Evolutionary conservation across 1,140 invertebrate species (phyloP).

Genomic region (Ephestia elutella): DNA sequence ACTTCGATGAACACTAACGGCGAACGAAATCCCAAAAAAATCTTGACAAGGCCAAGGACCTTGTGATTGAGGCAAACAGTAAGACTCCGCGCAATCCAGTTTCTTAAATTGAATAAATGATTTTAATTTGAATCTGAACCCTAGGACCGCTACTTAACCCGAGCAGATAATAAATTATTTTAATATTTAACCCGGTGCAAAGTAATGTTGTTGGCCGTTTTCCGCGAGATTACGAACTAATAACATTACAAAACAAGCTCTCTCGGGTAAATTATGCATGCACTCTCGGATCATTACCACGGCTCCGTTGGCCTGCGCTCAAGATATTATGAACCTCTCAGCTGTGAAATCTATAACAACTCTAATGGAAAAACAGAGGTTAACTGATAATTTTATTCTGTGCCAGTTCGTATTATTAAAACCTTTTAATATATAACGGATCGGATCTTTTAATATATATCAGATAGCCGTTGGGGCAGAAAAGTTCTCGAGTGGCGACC

Average conservation of each 20-base stretch:
- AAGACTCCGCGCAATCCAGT: not conserved
- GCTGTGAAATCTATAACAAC: slow-evolving; percentile 30
- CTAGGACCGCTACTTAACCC: slow-evolving; percentile 30
- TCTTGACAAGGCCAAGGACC: too few species aligned
- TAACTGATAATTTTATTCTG: not conserved
- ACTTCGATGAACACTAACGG: too few species aligned
- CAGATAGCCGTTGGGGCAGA: too few species aligned
- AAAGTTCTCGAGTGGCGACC: too few species aligned
- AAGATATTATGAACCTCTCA: slow-evolving; percentile 39
- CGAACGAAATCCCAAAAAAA: too few species aligned
- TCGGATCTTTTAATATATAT: too few species aligned
- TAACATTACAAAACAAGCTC: slow-evolving; percentile 72
- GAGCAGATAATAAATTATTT: slow-evolving; percentile 65
- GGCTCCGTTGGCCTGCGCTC: slow-evolving; percentile 42
- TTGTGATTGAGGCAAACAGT: too few species aligned
- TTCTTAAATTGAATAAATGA: slow-evolving; percentile 11
- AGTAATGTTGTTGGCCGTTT: slow-evolving; percentile 67
- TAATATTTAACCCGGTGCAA: slow-evolving; percentile 65
- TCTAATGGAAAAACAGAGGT: not conserved
- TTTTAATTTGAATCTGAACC: slow-evolving; percentile 19
- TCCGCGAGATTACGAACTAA: slow-evolving; percentile 71
- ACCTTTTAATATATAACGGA: too few species aligned
- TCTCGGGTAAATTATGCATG: slow-evolving; percentile 73
- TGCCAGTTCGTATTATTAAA: too few species aligned
- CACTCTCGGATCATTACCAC: slow-evolving; percentile 71